Conservation (phyloP, 64 coral and sea anemone species). For the Orbicella faveolata region DNA sequence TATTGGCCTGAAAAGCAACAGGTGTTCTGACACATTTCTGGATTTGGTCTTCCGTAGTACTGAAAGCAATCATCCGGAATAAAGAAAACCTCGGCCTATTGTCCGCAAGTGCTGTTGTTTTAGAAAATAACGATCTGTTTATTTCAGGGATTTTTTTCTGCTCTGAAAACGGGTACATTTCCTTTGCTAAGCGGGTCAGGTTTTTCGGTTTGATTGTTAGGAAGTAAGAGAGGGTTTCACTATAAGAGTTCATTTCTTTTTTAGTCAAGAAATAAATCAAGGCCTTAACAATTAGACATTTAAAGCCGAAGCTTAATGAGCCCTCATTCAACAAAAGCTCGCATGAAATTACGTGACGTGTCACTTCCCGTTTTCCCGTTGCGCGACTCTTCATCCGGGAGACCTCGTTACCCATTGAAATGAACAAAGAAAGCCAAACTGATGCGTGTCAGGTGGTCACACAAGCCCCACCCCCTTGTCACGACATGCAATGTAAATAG, state of each 20-base stretch:
- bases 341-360: conserved; percentile 45
- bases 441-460: conserved; percentile 65
- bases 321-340: background rate
- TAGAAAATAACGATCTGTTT: background rate
- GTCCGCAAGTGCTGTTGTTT: background rate
- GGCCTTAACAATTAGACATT: conserved; percentile 1
- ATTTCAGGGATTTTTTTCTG: background rate
- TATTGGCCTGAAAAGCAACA: background rate
- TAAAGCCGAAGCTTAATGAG: background rate
- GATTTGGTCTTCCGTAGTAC: background rate
- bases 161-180: background rate
- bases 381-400: conserved; percentile 25
- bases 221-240: background rate
- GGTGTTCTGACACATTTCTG: background rate
- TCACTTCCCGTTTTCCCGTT: conserved; percentile 17
- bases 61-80: background rate
- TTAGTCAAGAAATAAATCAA: background rate
- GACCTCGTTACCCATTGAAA: conserved; percentile 15
- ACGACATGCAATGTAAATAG: conserved; percentile 78
- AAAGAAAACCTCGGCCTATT: background rate
- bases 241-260: background rate
- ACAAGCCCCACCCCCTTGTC: conserved; percentile 63
- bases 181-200: background rate
- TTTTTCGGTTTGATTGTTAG: background rate
- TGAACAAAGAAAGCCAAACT: conserved; percentile 39